Percentiles rank a stretch among this genome's conserved stretches.
Conservation (phyloP, 2,797 vertebrate species). For the Schizopygopsis malacanthus region DNA sequence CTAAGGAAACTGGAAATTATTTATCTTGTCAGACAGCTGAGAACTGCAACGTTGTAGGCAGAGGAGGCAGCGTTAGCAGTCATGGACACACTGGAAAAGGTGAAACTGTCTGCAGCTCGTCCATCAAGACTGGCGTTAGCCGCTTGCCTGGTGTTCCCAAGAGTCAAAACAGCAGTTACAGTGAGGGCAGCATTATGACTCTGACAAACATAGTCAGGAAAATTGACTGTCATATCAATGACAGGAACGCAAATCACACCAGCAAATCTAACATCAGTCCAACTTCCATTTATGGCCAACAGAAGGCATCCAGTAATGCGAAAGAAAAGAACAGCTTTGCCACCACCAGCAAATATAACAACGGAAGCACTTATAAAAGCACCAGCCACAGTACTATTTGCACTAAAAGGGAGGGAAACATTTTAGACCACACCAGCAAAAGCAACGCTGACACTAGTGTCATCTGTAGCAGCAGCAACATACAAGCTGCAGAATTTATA, state of each 20-base stretch:
- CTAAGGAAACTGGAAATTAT: constrained; percentile 72
- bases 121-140: constrained; percentile 29
- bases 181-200: constrained; percentile 60
- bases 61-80: constrained; percentile 71
- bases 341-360: constrained; percentile 74
- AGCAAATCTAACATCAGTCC: constrained; percentile 72
- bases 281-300: constrained; percentile 64
- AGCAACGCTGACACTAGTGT: constrained; percentile 75
- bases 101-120: constrained; percentile 45
- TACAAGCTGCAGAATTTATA: constrained; percentile 37
- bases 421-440: constrained; percentile 77
- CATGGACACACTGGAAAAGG: constrained; percentile 48
- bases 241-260: constrained; percentile 72
- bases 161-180: constrained; percentile 61
- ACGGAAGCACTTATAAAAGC: constrained; percentile 71
- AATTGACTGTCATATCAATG: constrained; percentile 58
- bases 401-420: constrained; percentile 70
- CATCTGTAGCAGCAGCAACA: constrained; percentile 70
- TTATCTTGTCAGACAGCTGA: constrained; percentile 64
- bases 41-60: constrained; percentile 71
- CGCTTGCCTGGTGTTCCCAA: constrained; percentile 24
- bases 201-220: constrained; percentile 55
- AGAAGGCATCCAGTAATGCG: constrained; percentile 48
- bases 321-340: constrained; percentile 69
- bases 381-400: constrained; percentile 68